Percentiles rank a stretch among this genome's conserved stretches.
phyloP scores from a whole-genome alignment of 2,113 vertebrate species.

The Arenaria interpres region DNA sequence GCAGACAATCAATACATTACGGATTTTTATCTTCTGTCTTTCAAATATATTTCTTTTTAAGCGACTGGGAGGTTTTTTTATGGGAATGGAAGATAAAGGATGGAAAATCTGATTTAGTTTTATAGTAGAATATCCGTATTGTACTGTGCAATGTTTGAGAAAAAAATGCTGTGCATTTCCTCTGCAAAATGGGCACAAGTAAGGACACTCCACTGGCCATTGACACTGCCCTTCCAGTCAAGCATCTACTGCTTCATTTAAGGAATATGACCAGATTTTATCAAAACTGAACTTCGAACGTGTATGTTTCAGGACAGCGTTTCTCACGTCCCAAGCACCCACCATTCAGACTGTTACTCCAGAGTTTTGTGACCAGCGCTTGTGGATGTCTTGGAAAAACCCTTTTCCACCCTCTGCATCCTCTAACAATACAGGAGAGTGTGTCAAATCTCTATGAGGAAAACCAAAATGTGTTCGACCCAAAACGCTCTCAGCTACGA shows the following conservation, averaged over 20 bases:
- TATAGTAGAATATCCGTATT: fast-evolving
- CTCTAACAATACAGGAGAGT: background rate
- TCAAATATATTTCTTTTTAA: background rate
- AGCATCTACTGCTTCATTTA: background rate
- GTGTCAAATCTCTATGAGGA: fast-evolving
- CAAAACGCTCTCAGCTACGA: background rate
- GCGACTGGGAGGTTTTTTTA: background rate
- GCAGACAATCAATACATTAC: fast-evolving
- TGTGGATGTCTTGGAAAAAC: background rate
- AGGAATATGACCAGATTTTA: background rate
- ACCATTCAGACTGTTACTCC: fast-evolving
- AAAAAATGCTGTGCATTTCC: background rate
- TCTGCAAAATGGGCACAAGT: background rate
- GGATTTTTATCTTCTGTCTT: too few relatives aligned
- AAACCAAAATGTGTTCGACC: background rate
- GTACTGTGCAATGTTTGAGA: background rate
- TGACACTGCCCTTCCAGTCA: background rate
- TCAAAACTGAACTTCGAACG: background rate
- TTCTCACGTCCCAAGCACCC: fast-evolving
- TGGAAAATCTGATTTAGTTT: background rate
- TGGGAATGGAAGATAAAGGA: background rate
- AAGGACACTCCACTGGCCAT: too few relatives aligned
- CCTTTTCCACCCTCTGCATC: background rate
- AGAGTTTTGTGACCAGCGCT: background rate
- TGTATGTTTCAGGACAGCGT: fast-evolving